Base-by-base conservation (phyloP, 2,888 invertebrate species). In the Mythimna loreyi region DNA sequence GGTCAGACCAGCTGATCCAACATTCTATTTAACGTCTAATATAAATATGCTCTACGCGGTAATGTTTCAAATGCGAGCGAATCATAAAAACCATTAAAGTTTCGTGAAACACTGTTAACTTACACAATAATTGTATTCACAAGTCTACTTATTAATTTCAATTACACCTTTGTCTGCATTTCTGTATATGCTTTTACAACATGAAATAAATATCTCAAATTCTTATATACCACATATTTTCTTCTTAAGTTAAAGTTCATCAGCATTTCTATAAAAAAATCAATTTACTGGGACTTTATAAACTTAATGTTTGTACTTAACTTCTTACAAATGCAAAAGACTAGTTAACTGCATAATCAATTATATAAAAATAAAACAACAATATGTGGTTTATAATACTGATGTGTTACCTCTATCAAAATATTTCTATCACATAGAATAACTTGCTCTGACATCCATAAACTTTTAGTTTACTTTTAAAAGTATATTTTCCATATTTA, bases 371-470 rank as follows among this genome's bases (percentile, higher is more conserved):
- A 81, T 70, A 78, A 77, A 67, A 79, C 59, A 78, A 84, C 69
- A 85, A 86, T 90, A 90, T 90, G 90, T 90, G 88, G 89, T 89
- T 70, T 87, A 87, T 91, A 92, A 92, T 92, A 92, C 92, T 93
- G 89, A 91, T 90, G 90, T 89, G 86, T 89, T 85, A 69, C 71
- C 67, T 73, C 40, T 80, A 82, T 65, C 82, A 80, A 81, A 81
- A 84, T 72, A 78, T 68, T 81, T 70, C 72, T 85, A 85, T 85
- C 83, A 87, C 84, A 83, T 80, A 73, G 67, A 72, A 78, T 81
- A 75, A 70, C 66, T 75, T 81, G 75, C 72, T 67, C 67, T 75
- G 57, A 71, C 67, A 74, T 67, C 52, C 59, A 66, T 70, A 53
- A 57, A 70, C 61, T 63, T 62, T 58, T n/a, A 67, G 36, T 63